phyloP scores from a whole-genome alignment of 2,797 vertebrate genomes.

The Scarus forsteni region DNA sequence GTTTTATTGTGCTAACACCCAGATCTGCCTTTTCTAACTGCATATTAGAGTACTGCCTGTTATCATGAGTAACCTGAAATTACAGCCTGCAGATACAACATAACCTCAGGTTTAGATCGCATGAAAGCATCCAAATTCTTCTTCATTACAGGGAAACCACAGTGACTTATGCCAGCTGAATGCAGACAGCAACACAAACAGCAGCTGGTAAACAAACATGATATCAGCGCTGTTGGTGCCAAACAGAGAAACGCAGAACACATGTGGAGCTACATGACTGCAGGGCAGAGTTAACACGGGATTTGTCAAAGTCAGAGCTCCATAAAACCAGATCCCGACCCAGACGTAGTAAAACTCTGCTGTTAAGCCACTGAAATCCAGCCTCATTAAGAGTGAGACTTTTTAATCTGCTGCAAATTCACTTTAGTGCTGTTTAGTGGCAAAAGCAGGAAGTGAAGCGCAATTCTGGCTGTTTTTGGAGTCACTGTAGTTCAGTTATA shows the following conservation, averaged over 20 bases:
- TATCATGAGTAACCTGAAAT: conserved; percentile 1
- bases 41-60: not conserved
- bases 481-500: no score
- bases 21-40: no score
- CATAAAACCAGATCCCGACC: conserved; percentile 56
- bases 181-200: conserved; percentile 51
- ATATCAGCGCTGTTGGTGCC: conserved; percentile 57
- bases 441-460: not conserved
- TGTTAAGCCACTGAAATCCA: conserved; percentile 58
- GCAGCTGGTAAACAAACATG: conserved; percentile 67
- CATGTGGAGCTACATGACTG: conserved; percentile 54
- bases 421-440: conserved; percentile 2
- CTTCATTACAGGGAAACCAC: conserved; percentile 36
- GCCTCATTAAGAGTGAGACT: conserved; percentile 52
- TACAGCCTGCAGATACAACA: not conserved
- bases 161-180: conserved; percentile 35
- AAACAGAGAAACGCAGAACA: conserved; percentile 59
- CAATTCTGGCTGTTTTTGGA: not conserved
- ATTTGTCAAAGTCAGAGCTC: conserved; percentile 59
- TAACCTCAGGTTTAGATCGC: conserved; percentile 12
- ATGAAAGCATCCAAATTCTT: conserved; percentile 30
- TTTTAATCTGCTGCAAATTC: conserved; percentile 48
- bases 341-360: conserved; percentile 63
- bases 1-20: no score
- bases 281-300: conserved; percentile 55